Evolutionary conservation across 1,140 invertebrate species (phyloP), one percentile per base, ranked within the genome.

Genomic region (Solenopsis invicta): DNA sequence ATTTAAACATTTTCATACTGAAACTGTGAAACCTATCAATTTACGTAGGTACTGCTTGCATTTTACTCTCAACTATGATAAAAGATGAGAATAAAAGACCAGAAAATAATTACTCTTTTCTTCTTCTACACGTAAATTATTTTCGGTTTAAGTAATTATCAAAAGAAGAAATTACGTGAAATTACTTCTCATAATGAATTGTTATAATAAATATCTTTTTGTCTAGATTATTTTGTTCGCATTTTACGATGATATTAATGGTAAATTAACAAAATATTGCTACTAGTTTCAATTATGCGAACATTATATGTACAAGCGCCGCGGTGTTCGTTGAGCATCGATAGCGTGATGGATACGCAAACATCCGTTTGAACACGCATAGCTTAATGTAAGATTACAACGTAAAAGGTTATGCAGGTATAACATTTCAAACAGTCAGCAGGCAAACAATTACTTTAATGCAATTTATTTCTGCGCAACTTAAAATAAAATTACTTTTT

Each of bases 211-310:
- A 74, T n/a, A 34, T 37, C 52, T 59, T 56, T 41, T n/a, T 18
- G 16, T 5, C 10, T 24, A 21, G 41, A 61, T 77, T 41, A 62
- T 64, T 5, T 18, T 16, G 24, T 48, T 18, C 13, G 41, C 24
- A 18, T n/a, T 10, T 34, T 21, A 62, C 8, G 16, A 4, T 18
- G 16, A 4, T 13, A 34, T 13, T 62, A n/a, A 24, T 24, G 56
- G 45, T 24, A 18, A 78, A 34, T 6, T 37, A 2, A 2, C 16
- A 64, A 64, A 64, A 41, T 21, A 76, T 59, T 54, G 16, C 24
- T 21, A n/a, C 56, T 16, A 48, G 5, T 78, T 78, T 50, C 24
- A 48, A 77, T 77, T 78, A 50, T 16, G 37, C 13, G 24, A 64
- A 48, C 48, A 48, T 29, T 29, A n/a, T n/a, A n/a, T n/a, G 29